phyloP scores from a whole-genome alignment of 2,113 vertebrate species.

The Rynchops niger region DNA sequence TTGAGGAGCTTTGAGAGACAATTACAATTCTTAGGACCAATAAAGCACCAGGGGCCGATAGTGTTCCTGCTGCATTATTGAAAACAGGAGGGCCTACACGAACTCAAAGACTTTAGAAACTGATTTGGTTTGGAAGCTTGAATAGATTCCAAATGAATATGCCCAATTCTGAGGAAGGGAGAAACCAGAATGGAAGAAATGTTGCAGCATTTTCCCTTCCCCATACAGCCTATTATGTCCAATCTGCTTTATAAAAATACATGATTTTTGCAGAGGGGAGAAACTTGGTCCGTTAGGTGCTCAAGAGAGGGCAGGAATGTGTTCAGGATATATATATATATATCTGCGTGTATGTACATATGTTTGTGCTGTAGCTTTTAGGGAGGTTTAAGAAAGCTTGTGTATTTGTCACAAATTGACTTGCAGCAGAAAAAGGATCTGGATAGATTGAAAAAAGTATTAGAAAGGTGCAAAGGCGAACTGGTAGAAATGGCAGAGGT shows the following conservation, averaged over 20 bases:
- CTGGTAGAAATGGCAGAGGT: neutral
- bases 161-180: neutral
- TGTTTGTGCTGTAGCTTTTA: neutral
- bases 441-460: neutral
- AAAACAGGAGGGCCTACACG: slow-evolving; percentile 21
- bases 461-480: neutral
- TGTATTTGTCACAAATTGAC: neutral
- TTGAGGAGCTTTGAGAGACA: slow-evolving; percentile 58
- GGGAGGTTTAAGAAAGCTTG: neutral
- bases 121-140: slow-evolving; percentile 47
- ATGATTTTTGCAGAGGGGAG: neutral
- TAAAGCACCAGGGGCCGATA: slow-evolving; percentile 52
- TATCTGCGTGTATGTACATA: neutral
- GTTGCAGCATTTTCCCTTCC: neutral
- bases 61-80: slow-evolving; percentile 57
- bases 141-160: slow-evolving; percentile 6
- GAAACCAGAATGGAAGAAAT: slow-evolving; percentile 42
- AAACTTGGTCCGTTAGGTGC: neutral
- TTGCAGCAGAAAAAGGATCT: neutral
- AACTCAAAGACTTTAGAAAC: slow-evolving; percentile 14
- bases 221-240: neutral
- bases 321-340: neutral
- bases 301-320: neutral
- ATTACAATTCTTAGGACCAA: slow-evolving; percentile 49
- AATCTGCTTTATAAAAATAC: neutral